Evolutionary conservation across 1,140 invertebrate species (phyloP), one percentile per base, ranked within the genome.

Genomic region (Araneus ventricosus): DNA sequence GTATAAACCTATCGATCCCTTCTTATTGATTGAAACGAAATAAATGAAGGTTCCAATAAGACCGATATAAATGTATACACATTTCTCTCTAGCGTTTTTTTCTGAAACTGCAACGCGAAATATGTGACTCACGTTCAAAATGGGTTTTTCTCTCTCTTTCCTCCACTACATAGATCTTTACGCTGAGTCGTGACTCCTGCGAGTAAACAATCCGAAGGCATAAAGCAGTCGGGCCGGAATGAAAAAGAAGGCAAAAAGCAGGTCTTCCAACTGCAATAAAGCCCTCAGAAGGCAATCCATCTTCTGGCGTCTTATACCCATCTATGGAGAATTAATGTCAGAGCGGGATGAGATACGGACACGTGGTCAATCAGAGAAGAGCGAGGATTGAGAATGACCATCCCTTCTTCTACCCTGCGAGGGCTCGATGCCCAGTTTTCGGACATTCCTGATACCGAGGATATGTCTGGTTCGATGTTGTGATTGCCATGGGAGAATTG

Each of bases 261-360:
- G 70, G 70, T 75, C 30, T 75, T 75, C 70, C 34, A 75, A 75
- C 70, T 57, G 88, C 88, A 89, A 89, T 89, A 89, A 89, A 89
- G 88, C 67, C 27, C 37, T 67, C 41, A 41, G 39, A 24, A 7
- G 37, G 27, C 88, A 45, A 89, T 89, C 88, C 88, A 89, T 89
- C 88, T 89, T 79, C 79, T 70, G 24, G 24, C 41, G 88, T 89
- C 88, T 89, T 79, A 89, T 89, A 89, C 79, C 37, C 27, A 67
- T 24, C 88, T 34, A 89, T 79, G 67, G 88, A 89, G 88, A 89
- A 89, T 89, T 89, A 89, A 89, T 89, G 88, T 89, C 88, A 45
- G n/a, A 7, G 14, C n/a, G 4, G 63, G 39, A 57, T 89, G 88
- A 79, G 70, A 89, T 52, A 89, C 67, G 67, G 67, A 89, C 67